These are phyloP conservation scores for Scaptomyza graminum DNA, from an alignment of 1,140 invertebrate genomes.

Conservation along the genomic window DNA sequence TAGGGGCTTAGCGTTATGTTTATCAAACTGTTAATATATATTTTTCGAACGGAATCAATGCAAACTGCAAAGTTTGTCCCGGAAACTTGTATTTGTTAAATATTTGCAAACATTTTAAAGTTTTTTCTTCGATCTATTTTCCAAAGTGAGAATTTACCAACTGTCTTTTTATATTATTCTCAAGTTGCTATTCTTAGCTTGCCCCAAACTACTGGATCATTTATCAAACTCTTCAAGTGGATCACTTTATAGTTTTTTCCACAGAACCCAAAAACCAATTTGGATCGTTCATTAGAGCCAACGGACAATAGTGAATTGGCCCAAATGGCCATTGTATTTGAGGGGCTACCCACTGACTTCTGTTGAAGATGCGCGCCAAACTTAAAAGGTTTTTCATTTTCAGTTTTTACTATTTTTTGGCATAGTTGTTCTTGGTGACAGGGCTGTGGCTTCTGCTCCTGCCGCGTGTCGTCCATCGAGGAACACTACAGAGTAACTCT, in stretches of 20 bases:
- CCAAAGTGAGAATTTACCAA: too few relatives aligned
- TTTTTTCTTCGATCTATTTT: neutral
- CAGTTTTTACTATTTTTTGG: neutral
- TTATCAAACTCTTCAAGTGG: conserved; percentile 12
- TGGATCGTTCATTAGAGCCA: conserved; percentile 12
- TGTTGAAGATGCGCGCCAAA: conserved; percentile 49
- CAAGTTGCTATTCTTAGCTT: neutral
- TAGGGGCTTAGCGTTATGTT: neutral
- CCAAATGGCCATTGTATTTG: conserved; percentile 35
- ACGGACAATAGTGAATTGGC: conserved; percentile 2
- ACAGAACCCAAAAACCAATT: neutral
- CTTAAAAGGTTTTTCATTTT: conserved; percentile 50
- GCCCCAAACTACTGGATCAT: conserved; percentile 3
- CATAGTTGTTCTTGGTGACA: conserved; percentile 38
- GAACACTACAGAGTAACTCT: neutral
- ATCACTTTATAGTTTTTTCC: conserved; percentile 6
- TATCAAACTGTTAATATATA: neutral
- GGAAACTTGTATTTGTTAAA: neutral
- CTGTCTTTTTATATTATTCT: neutral
- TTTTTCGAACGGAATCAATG: neutral
- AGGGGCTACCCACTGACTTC: conserved; percentile 66
- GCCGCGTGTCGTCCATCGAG: conserved; percentile 44
- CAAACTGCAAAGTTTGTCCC: neutral
- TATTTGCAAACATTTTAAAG: neutral
- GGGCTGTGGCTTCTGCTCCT: conserved; percentile 65